Base-by-base conservation (phyloP, 2,888 invertebrate species). In the Gerris lacustris region DNA sequence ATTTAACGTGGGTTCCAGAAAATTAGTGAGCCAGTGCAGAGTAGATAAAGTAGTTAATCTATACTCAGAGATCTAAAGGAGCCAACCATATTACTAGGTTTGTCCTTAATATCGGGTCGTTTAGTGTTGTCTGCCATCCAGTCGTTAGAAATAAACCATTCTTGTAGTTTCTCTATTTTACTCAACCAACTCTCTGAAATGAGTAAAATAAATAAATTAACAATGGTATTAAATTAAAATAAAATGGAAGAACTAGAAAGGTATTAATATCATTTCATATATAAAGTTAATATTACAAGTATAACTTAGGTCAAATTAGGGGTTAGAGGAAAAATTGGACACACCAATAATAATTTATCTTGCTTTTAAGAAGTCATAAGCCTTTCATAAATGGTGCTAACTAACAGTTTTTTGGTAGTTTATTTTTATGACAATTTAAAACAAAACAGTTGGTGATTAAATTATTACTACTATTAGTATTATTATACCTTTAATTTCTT, bases 111-210 rank as follows among this genome's bases (percentile, higher is more conserved):
- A 44, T 71, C 73, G 1, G 67, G 55, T 73, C 86, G 80, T 69
- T 80, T 79, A 0, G 79, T 77, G 77, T 87, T 87, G 75, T 86
- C 83, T 0, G 87, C 82, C 68, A 81, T 81, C 88, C 88, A 88
- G 67, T 84, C 78, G 75, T 86, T 83, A 76, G 87, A 80, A 55
- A 78, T 68, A 62, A 81, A 78, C 76, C 81, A 81, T 6, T 80
- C 86, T 84, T 87, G 83, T 74, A 86, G 84, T 43, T 85, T 82
- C 74, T 85, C 83, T 31, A 89, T 82, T 76, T 83, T 80, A 72
- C 86, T 82, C 73, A 85, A 79, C 87, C 88, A 88, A 6, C 69
- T 69, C 66, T 74, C 77, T 77, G 72, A 17, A 74, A 75, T 69
- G 69, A 66, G 69, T 15, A 62, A 62, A 64, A 31, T 31, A 31